phyloP scores from a whole-genome alignment of 1,140 invertebrate species.

The Drosophila ananassae region DNA sequence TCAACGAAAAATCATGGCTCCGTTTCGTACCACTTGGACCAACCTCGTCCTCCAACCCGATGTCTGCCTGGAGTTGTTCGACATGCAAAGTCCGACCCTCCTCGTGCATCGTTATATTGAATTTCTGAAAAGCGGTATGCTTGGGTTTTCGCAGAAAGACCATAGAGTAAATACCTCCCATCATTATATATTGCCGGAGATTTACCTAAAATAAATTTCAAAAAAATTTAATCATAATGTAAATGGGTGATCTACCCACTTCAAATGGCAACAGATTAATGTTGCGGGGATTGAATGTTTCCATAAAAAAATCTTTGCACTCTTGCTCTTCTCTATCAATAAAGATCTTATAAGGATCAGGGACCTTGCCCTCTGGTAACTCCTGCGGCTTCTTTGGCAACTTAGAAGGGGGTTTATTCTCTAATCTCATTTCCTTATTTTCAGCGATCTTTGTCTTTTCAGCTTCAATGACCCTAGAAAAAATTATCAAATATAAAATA shows the following conservation, averaged over 20 bases:
- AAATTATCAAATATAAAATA: background rate
- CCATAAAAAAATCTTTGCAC: constrained; percentile 32
- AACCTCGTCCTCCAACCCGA: background rate
- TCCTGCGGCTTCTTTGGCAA: constrained; percentile 49
- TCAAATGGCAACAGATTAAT: constrained; percentile 45
- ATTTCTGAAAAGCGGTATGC: constrained; percentile 47
- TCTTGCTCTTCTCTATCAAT: constrained; percentile 43
- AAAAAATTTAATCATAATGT: no score
- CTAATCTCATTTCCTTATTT: background rate
- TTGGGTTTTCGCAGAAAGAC: constrained; percentile 56
- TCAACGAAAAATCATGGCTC: background rate
- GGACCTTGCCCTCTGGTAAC: constrained; percentile 41
- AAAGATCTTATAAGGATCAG: constrained; percentile 59
- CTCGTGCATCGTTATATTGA: constrained; percentile 64
- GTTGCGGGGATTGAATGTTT: constrained; percentile 41
- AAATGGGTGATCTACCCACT: constrained; percentile 20
- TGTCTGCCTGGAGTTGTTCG: constrained; percentile 1
- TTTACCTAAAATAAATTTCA: constrained; percentile 51
- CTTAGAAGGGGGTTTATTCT: background rate
- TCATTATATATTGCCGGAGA: constrained; percentile 55
- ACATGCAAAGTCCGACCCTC: constrained; percentile 42
- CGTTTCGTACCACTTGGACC: background rate
- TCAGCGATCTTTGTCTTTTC: background rate
- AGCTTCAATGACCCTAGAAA: background rate
- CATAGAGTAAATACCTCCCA: constrained; percentile 67